Conservation (phyloP, 2,113 vertebrate genomes). For the Nyctereutes procyonoides region DNA sequence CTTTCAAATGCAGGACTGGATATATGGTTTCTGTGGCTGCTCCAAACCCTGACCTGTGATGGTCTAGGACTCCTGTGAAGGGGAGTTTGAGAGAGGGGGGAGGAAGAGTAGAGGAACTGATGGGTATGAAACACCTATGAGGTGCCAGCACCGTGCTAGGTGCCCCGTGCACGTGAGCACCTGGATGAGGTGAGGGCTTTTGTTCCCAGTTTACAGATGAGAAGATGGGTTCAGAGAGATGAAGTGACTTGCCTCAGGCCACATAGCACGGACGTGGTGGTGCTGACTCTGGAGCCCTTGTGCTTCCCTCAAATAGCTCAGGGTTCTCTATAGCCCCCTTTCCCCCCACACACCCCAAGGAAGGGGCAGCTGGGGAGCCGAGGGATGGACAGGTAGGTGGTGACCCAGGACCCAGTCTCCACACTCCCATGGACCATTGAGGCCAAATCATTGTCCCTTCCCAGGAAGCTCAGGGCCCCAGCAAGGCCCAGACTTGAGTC, state of each 20-base stretch:
- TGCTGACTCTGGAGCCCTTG: not conserved
- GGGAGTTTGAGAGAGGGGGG: not conserved
- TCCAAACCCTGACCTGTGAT: not conserved
- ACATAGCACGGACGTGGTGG: not conserved
- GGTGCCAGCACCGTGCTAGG: no score
- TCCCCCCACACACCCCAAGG: not conserved
- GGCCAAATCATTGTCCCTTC: not conserved
- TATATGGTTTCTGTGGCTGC: not conserved
- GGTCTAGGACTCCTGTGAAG: not conserved
- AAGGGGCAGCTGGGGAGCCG: not conserved
- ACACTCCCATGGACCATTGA: not conserved
- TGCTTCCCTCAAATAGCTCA: not conserved
- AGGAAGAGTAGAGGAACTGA: not conserved
- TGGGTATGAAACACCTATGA: fast-evolving
- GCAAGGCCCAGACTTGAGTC: not conserved
- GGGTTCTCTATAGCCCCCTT: not conserved
- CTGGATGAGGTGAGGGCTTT: no score
- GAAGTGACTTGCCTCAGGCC: not conserved
- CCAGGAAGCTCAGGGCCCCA: not conserved
- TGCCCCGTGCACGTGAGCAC: no score
- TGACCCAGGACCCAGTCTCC: not conserved
- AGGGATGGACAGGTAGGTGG: fast-evolving
- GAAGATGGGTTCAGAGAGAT: constrained; percentile 6
- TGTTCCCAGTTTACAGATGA: not conserved
- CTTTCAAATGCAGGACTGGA: not conserved